These are phyloP conservation scores for Aphaenogaster ashmeadi DNA, from an alignment of 1,140 invertebrate genomes.

Conservation along the genomic window DNA sequence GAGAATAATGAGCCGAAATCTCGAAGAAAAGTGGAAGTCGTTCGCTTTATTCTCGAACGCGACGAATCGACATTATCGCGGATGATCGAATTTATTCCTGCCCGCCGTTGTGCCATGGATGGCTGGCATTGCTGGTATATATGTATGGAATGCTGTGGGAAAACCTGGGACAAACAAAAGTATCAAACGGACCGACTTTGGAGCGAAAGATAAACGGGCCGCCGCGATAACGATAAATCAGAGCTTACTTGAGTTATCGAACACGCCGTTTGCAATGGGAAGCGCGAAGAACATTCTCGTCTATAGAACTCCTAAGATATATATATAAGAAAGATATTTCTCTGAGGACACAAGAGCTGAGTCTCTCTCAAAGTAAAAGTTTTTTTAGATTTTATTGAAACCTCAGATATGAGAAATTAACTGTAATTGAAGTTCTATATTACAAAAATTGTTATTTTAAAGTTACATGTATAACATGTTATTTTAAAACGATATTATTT, in stretches of 20 bases:
- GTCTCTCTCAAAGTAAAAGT: neutral
- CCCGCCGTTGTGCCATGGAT: neutral
- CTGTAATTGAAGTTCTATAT: neutral
- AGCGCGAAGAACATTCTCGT: slow-evolving; percentile 14
- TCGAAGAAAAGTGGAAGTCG: slow-evolving; percentile 20
- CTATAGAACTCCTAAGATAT: neutral
- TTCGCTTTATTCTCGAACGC: slow-evolving; percentile 9
- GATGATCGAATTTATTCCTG: slow-evolving; percentile 54
- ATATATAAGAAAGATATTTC: slow-evolving; percentile 14
- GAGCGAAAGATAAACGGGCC: slow-evolving; percentile 41
- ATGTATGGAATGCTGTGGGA: neutral
- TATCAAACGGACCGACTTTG: slow-evolving; percentile 27
- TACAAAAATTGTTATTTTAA: neutral
- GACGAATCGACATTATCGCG: slow-evolving; percentile 42
- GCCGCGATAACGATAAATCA: slow-evolving; percentile 47
- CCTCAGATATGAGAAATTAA: neutral
- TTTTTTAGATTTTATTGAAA: neutral
- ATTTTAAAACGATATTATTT: slow-evolving; percentile 1
- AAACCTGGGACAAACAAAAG: slow-evolving; percentile 49
- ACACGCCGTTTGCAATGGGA: slow-evolving; percentile 8
- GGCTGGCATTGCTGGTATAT: neutral
- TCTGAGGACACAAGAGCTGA: neutral
- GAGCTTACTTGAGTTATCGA: slow-evolving; percentile 53
- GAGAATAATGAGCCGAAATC: slow-evolving; percentile 22
- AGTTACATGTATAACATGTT: neutral